A percentile compares a stretch with the other conserved stretches of the same genome.
Evolutionary conservation across 2,113 vertebrate species (phyloP).

Genomic region (Pelodiscus sinensis): DNA sequence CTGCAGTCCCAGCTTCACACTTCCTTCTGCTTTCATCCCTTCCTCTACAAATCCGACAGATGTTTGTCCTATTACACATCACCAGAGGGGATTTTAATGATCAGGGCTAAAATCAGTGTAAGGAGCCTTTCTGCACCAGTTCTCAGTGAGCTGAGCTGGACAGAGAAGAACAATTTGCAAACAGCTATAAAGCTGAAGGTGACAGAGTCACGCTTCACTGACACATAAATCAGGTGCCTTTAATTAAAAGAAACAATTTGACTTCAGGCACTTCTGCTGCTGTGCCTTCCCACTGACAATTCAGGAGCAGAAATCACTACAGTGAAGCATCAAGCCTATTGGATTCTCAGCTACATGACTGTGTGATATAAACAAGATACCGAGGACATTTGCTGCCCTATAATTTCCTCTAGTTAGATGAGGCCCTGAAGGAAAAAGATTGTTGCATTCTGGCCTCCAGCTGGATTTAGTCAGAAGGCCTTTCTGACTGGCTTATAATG

Average conservation of each 20-base stretch:
- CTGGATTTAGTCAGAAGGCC: background rate
- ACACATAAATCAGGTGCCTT: background rate
- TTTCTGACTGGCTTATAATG: background rate
- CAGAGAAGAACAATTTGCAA: fast-evolving
- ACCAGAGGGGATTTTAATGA: background rate
- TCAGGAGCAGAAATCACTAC: background rate
- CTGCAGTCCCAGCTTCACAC: background rate
- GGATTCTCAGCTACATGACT: background rate
- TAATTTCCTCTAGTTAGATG: fast-evolving
- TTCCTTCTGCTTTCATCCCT: background rate
- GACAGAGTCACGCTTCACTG: background rate
- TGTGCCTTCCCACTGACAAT: fast-evolving
- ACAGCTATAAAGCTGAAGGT: background rate
- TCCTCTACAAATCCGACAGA: fast-evolving
- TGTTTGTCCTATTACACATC: background rate
- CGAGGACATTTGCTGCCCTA: background rate
- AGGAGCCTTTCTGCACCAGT: background rate
- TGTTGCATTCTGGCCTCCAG: fast-evolving
- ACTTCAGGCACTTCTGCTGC: background rate
- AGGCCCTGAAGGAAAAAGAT: fast-evolving
- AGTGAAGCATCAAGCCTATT: fast-evolving
- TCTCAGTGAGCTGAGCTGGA: background rate
- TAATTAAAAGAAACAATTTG: background rate
- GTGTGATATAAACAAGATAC: background rate
- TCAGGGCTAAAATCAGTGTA: background rate